phyloP scores from a whole-genome alignment of 2,888 invertebrate genomes.

The Oligia strigilis region DNA sequence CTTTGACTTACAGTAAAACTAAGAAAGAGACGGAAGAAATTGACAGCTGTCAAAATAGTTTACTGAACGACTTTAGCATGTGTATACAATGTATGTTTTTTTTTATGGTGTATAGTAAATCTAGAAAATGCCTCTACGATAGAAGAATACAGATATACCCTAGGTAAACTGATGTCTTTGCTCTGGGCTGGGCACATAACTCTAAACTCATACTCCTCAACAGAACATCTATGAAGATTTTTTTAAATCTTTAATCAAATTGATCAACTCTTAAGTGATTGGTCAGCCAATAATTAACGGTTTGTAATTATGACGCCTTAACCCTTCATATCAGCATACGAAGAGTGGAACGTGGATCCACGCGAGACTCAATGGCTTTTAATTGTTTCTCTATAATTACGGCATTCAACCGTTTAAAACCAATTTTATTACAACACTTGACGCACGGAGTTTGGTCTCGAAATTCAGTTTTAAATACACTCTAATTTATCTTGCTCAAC shows the following conservation, averaged over 20 bases:
- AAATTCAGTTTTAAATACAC: neutral
- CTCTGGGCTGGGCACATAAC: no score
- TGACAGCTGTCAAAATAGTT: constrained; percentile 20
- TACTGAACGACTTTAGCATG: no score
- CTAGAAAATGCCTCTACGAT: neutral
- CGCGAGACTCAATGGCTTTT: no score
- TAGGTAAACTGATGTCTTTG: neutral
- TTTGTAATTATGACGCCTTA: no score
- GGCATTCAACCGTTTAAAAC: no score
- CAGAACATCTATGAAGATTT: neutral
- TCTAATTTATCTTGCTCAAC: neutral
- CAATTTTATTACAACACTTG: no score
- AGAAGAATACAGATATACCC: neutral
- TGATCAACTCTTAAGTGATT: neutral
- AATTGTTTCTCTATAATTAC: no score
- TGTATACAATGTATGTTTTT: neutral
- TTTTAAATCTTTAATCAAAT: no score
- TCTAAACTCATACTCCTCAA: neutral
- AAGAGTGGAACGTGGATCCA: no score
- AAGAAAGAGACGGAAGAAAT: neutral
- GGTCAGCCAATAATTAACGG: neutral
- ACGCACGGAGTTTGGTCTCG: neutral
- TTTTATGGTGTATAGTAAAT: neutral
- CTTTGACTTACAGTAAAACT: neutral
- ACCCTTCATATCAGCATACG: no score